Base-by-base conservation (phyloP, 1,140 invertebrate species). In the Cylas formicarius region DNA sequence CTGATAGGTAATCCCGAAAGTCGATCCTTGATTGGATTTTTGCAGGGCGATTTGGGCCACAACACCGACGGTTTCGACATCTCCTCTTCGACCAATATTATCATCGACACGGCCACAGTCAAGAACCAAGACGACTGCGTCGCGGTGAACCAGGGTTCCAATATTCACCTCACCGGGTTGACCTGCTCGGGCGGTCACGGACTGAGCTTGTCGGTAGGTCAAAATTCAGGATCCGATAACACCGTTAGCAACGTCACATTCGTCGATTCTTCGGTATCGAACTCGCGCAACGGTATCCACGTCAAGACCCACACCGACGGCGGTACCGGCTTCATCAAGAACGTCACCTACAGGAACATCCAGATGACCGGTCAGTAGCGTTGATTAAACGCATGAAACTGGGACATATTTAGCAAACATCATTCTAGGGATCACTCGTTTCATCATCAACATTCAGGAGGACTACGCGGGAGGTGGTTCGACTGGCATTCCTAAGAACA, bases 41-140 rank as follows among this genome's bases (percentile, higher is more conserved):
- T n/a, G n/a, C n/a, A n/a, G n/a, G n/a, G n/a, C n/a, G n/a, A n/a
- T n/a, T n/a, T n/a, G n/a, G n/a, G n/a, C n/a, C n/a, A n/a, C n/a
- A n/a, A n/a, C n/a, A 44, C 41, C 7, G 41, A 44, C 16, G 41
- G 41, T 16, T 44, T 44, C 22, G 41, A 44, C 22, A 14, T 44
- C n/a, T 14, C 29, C 10, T n/a, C n/a, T 4, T 21, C 31, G 2
- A 14, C 27, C 20, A 23, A 44, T 9, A 1, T 44, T 6, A 26
- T 26, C 8, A 35, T 44, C 8, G 18, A 44, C 22, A 23, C 33
- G 20, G 22, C 41, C 8, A 24, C 18, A 4, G 41, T 44, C 2
- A 2, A 31, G n/a, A 44, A 44, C 21, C 41, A 44, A 36, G 41
- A 44, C 18, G 41, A 44, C 11, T 44, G 41, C 26, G 20, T 44